Conservation (phyloP, 2,888 invertebrate genomes). For the Lathronympha strigana region DNA sequence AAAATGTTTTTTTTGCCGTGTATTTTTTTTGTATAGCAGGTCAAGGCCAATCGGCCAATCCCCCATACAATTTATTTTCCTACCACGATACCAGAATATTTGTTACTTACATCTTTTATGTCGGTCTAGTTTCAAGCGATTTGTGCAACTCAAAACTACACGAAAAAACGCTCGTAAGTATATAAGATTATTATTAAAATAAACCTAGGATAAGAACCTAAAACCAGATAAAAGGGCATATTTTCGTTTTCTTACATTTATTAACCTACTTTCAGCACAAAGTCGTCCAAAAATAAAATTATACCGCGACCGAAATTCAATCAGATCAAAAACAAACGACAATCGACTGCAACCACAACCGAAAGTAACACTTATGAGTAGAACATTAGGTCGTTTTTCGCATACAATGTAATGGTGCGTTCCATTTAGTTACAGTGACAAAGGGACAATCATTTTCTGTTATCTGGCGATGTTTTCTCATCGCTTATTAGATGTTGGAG, state of each 20-base stretch:
- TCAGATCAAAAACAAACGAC: slow-evolving; percentile 31
- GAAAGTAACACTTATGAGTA: slow-evolving; percentile 5
- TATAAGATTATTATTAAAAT: too few species aligned
- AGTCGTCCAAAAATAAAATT: slow-evolving; percentile 20
- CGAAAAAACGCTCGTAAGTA: too few species aligned
- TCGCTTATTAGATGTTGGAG: too few species aligned
- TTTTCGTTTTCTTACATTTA: background rate
- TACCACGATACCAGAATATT: too few species aligned
- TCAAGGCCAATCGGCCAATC: too few species aligned
- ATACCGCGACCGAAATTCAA: slow-evolving; percentile 25
- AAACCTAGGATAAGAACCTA: too few species aligned
- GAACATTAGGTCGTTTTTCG: slow-evolving; percentile 12
- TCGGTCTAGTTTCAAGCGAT: too few species aligned
- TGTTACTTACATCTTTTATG: too few species aligned
- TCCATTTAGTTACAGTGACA: slow-evolving; percentile 34
- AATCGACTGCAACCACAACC: background rate
- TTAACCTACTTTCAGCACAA: slow-evolving; percentile 19
- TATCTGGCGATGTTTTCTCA: slow-evolving; percentile 20
- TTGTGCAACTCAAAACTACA: too few species aligned
- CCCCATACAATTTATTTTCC: too few species aligned
- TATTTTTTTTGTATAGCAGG: too few species aligned
- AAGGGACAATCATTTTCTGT: slow-evolving; percentile 40
- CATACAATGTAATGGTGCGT: slow-evolving; percentile 3
- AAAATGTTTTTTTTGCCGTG: too few species aligned
- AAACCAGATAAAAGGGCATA: background rate